Conservation (phyloP, 2,113 vertebrate species). For the Corythornis cristatus region DNA sequence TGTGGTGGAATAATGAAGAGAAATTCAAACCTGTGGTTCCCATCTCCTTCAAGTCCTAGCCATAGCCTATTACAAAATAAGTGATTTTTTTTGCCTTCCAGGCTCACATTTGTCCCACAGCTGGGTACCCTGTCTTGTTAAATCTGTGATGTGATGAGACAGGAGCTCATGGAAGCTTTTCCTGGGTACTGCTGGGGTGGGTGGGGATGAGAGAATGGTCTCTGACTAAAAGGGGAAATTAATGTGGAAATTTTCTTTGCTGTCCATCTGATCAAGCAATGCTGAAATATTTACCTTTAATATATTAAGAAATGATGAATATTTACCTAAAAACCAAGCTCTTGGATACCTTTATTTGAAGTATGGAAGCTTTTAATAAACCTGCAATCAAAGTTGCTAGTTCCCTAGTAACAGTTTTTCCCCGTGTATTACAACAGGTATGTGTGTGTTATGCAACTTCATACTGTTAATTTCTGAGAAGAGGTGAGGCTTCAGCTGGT, state of each 20-base stretch:
- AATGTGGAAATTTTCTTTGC: background rate
- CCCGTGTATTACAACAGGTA: constrained; percentile 39
- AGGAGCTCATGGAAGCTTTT: background rate
- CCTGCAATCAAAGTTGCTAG: background rate
- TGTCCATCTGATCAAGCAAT: background rate
- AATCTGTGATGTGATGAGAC: background rate
- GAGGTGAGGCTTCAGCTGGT: constrained; percentile 55
- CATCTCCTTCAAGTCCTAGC: background rate
- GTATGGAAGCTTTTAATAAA: constrained; percentile 24
- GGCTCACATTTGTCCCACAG: background rate
- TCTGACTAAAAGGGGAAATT: background rate
- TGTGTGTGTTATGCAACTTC: constrained; percentile 9
- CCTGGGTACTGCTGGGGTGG: background rate
- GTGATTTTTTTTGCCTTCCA: background rate
- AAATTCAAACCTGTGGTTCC: background rate
- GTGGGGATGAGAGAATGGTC: background rate
- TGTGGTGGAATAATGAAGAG: background rate
- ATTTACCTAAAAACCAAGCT: background rate
- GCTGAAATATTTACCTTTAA: background rate
- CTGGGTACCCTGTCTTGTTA: background rate
- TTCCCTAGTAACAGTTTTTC: constrained; percentile 44
- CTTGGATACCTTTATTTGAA: constrained; percentile 1
- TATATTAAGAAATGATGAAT: background rate
- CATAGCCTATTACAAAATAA: background rate
- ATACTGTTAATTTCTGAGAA: constrained; percentile 43